These are phyloP conservation scores for Drosophila ezoana DNA, from an alignment of 2,888 invertebrate genomes.

Conservation along the genomic window DNA sequence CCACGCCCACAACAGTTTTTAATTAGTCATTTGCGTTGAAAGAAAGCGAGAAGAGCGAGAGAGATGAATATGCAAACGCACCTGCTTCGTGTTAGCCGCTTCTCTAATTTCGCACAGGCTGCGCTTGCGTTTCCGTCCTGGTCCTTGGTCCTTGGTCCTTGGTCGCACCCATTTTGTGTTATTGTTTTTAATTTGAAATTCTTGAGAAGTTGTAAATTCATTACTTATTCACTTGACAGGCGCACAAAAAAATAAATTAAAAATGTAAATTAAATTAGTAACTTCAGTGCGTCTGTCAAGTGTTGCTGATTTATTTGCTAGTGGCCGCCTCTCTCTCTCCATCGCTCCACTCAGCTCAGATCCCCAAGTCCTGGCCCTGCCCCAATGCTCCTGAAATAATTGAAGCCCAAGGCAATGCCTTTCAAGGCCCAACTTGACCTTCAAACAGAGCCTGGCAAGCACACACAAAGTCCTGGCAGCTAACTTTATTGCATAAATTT, in stretches of 20 bases:
- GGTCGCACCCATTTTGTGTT: constrained; percentile 69
- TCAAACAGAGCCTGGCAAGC: constrained; percentile 46
- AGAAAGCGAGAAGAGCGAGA: constrained; percentile 27
- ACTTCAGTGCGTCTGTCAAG: constrained; percentile 80
- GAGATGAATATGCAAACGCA: constrained; percentile 68
- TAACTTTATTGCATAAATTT: constrained; percentile 80
- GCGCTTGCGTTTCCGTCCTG: constrained; percentile 36
- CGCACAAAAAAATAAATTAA: constrained; percentile 78
- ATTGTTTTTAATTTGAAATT: constrained; percentile 83
- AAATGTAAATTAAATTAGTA: constrained; percentile 83
- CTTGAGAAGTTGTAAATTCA: constrained; percentile 82
- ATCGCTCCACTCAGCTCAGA: constrained; percentile 3
- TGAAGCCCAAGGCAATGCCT: constrained; percentile 48
- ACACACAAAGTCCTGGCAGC: constrained; percentile 25
- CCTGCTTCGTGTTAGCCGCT: constrained; percentile 65
- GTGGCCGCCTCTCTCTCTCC: constrained; percentile 23
- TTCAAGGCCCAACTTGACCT: constrained; percentile 66
- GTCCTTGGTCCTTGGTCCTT: constrained; percentile 16
- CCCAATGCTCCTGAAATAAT: constrained; percentile 41
- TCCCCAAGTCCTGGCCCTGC: not conserved
- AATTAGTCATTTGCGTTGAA: constrained; percentile 75
- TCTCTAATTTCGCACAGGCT: constrained; percentile 71
- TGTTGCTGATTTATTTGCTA: constrained; percentile 81
- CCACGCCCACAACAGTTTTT: constrained; percentile 76
- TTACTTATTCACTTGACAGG: constrained; percentile 82